Conservation (phyloP, 2,113 vertebrate genomes). For the Colinus virginianus region DNA sequence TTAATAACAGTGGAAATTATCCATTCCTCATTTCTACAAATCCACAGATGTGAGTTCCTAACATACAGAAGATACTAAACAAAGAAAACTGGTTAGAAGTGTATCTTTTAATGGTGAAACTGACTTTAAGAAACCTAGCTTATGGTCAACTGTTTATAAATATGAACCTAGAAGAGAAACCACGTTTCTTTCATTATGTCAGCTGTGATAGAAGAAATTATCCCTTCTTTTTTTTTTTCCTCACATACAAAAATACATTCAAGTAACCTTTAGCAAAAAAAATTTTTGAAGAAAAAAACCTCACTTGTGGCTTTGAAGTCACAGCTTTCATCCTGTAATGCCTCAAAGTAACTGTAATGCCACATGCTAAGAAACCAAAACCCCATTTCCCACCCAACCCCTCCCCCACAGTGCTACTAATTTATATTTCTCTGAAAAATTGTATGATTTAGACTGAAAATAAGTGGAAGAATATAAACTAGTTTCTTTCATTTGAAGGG, state of each 20-base stretch:
- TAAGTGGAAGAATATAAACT: neutral
- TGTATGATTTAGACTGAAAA: neutral
- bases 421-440: neutral
- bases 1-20: neutral
- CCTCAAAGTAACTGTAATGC: neutral
- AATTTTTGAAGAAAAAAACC: neutral
- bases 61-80: neutral
- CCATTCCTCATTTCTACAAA: neutral
- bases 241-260: neutral
- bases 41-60: neutral
- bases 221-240: too few relatives aligned
- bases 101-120: neutral
- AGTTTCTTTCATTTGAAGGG: neutral
- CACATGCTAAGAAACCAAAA: neutral
- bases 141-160: neutral
- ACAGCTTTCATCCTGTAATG: neutral
- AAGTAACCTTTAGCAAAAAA: neutral
- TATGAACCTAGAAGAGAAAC: rapidly evolving
- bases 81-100: neutral
- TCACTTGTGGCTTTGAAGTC: neutral
- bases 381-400: neutral
- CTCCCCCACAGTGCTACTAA: neutral
- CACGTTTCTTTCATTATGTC: neutral
- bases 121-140: neutral
- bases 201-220: too few relatives aligned